Conservation (phyloP, 2,113 vertebrate genomes). For the Rhinichthys klamathensis region DNA sequence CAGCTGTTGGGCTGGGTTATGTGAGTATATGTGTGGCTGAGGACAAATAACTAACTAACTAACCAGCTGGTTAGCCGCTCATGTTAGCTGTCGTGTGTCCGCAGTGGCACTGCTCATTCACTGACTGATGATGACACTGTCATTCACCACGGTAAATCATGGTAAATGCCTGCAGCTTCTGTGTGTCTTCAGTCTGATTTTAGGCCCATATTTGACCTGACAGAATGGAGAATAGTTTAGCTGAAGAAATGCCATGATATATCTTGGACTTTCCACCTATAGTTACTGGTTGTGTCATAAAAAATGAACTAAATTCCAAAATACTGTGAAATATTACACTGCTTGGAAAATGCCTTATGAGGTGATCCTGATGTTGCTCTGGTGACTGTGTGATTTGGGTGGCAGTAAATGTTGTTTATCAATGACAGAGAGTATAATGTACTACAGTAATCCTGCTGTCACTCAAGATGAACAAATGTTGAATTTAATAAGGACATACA, state of each 20-base stretch:
- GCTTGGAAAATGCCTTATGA: background rate
- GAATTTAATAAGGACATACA: background rate
- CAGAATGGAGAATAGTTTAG: background rate
- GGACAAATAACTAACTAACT: background rate
- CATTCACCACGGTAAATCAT: background rate
- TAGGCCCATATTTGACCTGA: constrained; percentile 6
- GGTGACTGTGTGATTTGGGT: background rate
- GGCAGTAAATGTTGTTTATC: background rate
- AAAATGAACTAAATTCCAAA: background rate
- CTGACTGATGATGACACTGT: background rate
- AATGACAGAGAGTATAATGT: too few species aligned
- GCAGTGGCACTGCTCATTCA: too few species aligned
- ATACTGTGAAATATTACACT: background rate
- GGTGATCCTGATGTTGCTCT: background rate
- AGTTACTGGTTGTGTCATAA: background rate
- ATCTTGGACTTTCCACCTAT: too few species aligned
- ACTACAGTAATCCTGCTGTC: too few species aligned
- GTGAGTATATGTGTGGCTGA: background rate
- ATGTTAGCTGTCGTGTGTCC: background rate
- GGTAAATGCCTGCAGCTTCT: background rate
- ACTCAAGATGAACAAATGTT: too few species aligned
- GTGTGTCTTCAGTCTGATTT: too few species aligned
- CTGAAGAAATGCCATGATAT: background rate
- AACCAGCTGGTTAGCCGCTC: background rate
- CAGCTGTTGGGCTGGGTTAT: background rate